These are phyloP conservation scores for Melanostigma gelatinosum DNA, from an alignment of 2,113 vertebrate species.

Conservation along the genomic window DNA sequence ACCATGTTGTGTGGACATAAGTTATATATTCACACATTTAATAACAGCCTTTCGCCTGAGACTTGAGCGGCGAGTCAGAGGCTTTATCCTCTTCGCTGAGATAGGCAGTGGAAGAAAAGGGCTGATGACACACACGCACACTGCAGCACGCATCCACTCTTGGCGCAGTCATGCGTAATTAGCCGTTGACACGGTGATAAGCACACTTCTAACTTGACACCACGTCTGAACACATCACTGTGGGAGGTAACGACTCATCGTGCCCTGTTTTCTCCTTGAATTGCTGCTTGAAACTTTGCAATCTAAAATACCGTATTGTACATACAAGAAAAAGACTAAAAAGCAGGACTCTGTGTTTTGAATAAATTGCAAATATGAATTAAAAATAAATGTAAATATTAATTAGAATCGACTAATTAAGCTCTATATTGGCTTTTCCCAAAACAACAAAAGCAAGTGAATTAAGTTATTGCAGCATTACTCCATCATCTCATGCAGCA, in stretches of 20 bases:
- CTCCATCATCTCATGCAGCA: not conserved
- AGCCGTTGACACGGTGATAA: slow-evolving; percentile 37
- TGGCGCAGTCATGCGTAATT: slow-evolving; percentile 43
- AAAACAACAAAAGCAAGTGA: not conserved
- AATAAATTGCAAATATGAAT: not conserved
- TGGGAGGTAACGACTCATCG: slow-evolving; percentile 1
- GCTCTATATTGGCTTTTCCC: not conserved
- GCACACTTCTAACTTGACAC: slow-evolving; percentile 3
- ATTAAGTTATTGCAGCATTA: not conserved
- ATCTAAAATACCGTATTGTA: not conserved
- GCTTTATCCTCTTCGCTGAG: slow-evolving; percentile 30
- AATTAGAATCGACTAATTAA: not conserved
- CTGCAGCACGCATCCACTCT: slow-evolving; percentile 17
- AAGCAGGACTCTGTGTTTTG: not conserved
- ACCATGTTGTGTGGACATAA: not conserved
- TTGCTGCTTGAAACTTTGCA: not conserved
- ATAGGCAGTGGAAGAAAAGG: slow-evolving; percentile 40
- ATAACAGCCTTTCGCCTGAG: slow-evolving; percentile 23
- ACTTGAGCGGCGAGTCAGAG: not conserved
- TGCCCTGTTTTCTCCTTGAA: slow-evolving; percentile 9
- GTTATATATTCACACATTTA: slow-evolving; percentile 27
- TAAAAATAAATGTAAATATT: not conserved
- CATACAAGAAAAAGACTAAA: not conserved
- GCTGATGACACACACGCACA: slow-evolving; percentile 32
- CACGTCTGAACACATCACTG: slow-evolving; percentile 4